Percentiles rank a stretch among this genome's conserved stretches.
Conservation (phyloP, 92 coral and sea anemone genomes). For the Zoanthus sansibaricus region DNA sequence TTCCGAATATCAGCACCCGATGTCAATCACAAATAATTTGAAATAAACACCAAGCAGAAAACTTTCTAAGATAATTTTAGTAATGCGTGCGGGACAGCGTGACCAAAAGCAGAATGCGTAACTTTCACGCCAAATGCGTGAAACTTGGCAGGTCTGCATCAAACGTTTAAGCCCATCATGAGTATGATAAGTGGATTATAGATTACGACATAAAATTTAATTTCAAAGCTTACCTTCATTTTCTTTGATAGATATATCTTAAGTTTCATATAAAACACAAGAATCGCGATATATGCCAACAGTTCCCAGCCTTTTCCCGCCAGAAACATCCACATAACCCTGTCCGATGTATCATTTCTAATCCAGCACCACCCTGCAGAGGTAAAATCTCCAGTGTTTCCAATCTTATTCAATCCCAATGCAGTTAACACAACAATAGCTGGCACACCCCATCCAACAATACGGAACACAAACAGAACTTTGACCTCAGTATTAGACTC, state of each 20-base stretch:
- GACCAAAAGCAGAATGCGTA: too few relatives aligned
- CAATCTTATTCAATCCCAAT: slow-evolving; percentile 38
- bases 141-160: too few relatives aligned
- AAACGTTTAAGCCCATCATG: too few relatives aligned
- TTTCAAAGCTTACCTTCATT: neutral
- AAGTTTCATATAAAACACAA: slow-evolving; percentile 72
- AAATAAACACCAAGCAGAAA: too few relatives aligned
- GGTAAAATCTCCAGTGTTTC: slow-evolving; percentile 45
- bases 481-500: slow-evolving; percentile 55
- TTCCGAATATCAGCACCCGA: too few relatives aligned
- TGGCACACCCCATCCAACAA: slow-evolving; percentile 86
- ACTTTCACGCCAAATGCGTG: too few relatives aligned
- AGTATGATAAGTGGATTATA: too few relatives aligned
- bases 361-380: slow-evolving; percentile 99
- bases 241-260: slow-evolving; percentile 52
- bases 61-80: too few relatives aligned
- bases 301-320: slow-evolving; percentile 99
- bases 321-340: slow-evolving; percentile 82
- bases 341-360: neutral
- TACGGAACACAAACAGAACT: slow-evolving; percentile 71
- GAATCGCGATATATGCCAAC: slow-evolving; percentile 76
- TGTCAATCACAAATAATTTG: too few relatives aligned
- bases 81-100: too few relatives aligned
- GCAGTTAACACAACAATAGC: slow-evolving; percentile 63
- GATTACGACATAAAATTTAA: neutral